phyloP scores from a whole-genome alignment of 2,888 invertebrate species.

The Agrochola lota region DNA sequence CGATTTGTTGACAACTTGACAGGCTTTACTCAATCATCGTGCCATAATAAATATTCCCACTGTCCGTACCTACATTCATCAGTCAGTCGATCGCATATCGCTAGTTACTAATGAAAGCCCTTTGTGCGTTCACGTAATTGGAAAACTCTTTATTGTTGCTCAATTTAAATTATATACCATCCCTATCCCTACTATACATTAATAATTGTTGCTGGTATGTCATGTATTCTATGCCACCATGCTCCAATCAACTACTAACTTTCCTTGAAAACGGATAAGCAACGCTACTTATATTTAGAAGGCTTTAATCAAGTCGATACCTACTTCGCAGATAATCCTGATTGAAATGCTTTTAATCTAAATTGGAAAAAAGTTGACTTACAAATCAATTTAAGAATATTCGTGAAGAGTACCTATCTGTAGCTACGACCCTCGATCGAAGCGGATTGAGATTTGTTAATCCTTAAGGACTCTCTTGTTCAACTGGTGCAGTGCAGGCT shows the following conservation, averaged over 20 bases:
- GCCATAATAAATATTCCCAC: slow-evolving; percentile 42
- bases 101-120: slow-evolving; percentile 41
- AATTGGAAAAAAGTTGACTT: slow-evolving; percentile 47
- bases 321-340: slow-evolving; percentile 49
- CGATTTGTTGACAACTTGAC: slow-evolving; percentile 60
- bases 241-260: slow-evolving; percentile 35
- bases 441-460: slow-evolving; percentile 46
- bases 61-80: slow-evolving; percentile 30
- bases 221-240: slow-evolving; percentile 1
- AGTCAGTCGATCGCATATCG: slow-evolving; percentile 37
- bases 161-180: slow-evolving; percentile 45
- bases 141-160: slow-evolving; percentile 57
- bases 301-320: slow-evolving; percentile 56
- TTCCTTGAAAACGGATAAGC: slow-evolving; percentile 18
- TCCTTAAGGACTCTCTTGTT: slow-evolving; percentile 8
- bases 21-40: slow-evolving; percentile 56
- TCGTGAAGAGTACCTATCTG: slow-evolving; percentile 15
- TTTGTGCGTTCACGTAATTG: slow-evolving; percentile 52
- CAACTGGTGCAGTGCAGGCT: background rate
- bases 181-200: no score
- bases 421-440: slow-evolving; percentile 12
- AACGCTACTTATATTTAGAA: slow-evolving; percentile 35
- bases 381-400: slow-evolving; percentile 37
- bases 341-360: slow-evolving; percentile 56
- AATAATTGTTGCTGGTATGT: slow-evolving; percentile 30